phyloP scores from a whole-genome alignment of 2,113 vertebrate genomes.

The Heterochromis multidens region DNA sequence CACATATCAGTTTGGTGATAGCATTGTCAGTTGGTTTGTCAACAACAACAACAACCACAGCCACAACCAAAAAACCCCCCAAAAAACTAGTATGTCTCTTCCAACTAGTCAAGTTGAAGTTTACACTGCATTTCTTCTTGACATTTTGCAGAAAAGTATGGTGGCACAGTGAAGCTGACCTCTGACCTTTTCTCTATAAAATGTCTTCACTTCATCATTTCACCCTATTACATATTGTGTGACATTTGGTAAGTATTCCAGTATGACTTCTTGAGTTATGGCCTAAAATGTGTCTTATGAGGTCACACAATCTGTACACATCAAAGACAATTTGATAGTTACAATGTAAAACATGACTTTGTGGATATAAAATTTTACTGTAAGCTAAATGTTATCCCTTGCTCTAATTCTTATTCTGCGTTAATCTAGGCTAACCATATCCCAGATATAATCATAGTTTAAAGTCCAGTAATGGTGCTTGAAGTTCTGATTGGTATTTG shows the following conservation, averaged over 20 bases:
- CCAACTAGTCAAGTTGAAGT: background rate
- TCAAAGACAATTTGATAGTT: background rate
- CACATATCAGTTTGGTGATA: background rate
- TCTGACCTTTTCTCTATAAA: background rate
- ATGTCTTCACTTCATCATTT: background rate
- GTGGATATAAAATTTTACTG: background rate
- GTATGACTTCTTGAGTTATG: background rate
- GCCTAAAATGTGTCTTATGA: background rate
- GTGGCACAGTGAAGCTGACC: background rate
- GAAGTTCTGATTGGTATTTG: background rate
- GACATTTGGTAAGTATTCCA: background rate
- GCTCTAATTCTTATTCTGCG: background rate
- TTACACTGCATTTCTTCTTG: background rate
- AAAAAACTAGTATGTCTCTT: background rate
- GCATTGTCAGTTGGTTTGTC: background rate
- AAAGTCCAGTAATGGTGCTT: background rate
- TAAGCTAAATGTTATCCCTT: background rate
- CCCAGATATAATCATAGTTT: background rate
- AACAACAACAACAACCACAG: background rate
- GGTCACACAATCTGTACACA: background rate
- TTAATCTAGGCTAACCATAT: background rate
- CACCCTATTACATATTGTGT: background rate
- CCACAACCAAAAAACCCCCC: background rate
- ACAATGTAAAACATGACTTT: background rate
- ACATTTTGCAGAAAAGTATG: background rate